Evolutionary conservation across 2,888 invertebrate species (phyloP), one percentile per base, ranked within the genome.

Genomic region (Alloplasta piceator): DNA sequence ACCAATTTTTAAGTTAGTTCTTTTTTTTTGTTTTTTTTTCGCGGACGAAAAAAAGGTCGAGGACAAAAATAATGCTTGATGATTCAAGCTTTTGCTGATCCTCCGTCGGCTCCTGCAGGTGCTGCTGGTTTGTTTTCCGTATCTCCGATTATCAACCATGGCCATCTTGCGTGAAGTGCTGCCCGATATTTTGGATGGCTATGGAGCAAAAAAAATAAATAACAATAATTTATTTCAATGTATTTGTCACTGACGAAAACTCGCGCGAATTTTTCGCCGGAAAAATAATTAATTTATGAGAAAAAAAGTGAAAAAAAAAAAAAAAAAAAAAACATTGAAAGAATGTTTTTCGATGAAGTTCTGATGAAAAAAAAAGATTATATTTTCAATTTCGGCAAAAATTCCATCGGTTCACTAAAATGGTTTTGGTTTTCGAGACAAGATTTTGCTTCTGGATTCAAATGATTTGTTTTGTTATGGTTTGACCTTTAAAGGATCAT

Each of bases 171-270:
- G 90, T 95, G 94, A 82, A 97, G 93, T 38, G 96, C 96, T 82
- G 95, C 95, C 86, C 96, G 94, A 92, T 96, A 96, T 92, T 96
- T 96, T 36, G 96, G 96, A 93, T 96, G 96, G 90, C 96, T 96
- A 48, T 4, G 16, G 91, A 1, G 12, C 92, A 92, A 74, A 81
- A 82, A 80, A 75, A 76, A 39, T 14, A 43, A 43, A n/a, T 4
- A n/a, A 12, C 14, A 16, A 7, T 16, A 16, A 7, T 16, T 9
- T 52, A 39, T 26, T 48, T 12, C 36, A 9, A 26, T 68, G 36
- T n/a, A 39, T 64, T 60, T 9, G n/a, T 14, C 2, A 26, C 39
- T n/a, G 43, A 58, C 7, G 16, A 46, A 2, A 26, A 26, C 1
- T 26, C 26, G 3, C 26, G 26, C 26, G 1, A 26, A 26, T 1